Base-by-base conservation (phyloP, 30 jellyfish, hydroid and myxozoan genomes). In the Hydractinia echinata region DNA sequence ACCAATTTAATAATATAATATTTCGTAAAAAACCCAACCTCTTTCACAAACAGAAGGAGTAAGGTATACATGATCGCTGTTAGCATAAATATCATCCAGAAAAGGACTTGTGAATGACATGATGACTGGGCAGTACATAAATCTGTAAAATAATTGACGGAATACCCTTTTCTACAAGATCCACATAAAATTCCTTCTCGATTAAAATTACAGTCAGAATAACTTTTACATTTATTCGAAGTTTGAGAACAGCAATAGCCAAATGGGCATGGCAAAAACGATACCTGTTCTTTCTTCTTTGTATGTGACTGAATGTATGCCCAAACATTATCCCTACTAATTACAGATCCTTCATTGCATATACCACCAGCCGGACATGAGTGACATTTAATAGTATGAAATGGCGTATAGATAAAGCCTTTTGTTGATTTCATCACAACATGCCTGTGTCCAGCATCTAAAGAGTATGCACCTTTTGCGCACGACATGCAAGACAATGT, bases 321-420 rank as follows among this genome's bases (percentile, higher is more conserved):
- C 91, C 91, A 83, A 77, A 72, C 66, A 62, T 74, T 83, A 11
- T 54, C 82, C 4, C 74, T 44, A 64, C 74, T 64, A n/a, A n/a
- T 64, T 6, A 64, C 39, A n/a, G 74, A 6, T 6, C 74, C 74
- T 64, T 64, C 74, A 30, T 30, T 30, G 4, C 74, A 64, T 0
- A n/a, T 64, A 13, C 74, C 16, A n/a, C 74, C 74, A 6, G n/a
- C 8, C 39, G 74, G 74, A 64, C 74, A 64, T 64, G 19, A 51
- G 74, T 64, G 18, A 64, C 74, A 64, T 13, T 44, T 64, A 64
- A 13, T 51, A 13, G 19, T 64, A 51, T 64, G 9, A 51, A 4
- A 64, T 6, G 74, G 74, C 74, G 39, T 1, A 64, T n/a, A n/a
- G 39, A 64, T 13, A 30, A 2, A 30, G 44, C 44, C 2, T 30